Evolutionary conservation across 2,888 invertebrate species (phyloP).

Genomic region (Aplocera efformata): DNA sequence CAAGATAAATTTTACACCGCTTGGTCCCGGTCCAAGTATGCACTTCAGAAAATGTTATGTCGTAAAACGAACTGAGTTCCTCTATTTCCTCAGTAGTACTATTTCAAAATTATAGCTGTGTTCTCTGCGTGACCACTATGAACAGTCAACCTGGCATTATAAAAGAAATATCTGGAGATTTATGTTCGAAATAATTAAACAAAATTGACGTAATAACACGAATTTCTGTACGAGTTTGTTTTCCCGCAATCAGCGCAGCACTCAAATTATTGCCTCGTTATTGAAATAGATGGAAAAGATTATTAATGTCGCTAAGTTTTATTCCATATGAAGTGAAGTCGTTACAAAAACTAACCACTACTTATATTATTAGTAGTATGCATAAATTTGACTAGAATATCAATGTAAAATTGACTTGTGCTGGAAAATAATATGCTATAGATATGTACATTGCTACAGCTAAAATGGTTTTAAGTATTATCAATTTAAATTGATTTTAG

Average conservation of each 20-base stretch:
- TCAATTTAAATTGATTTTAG: no score
- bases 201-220: constrained; percentile 45
- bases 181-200: constrained; percentile 65
- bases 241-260: constrained; percentile 28
- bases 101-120: constrained; percentile 45
- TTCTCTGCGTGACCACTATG: constrained; percentile 55
- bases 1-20: no score
- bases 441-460: no score
- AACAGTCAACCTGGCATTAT: constrained; percentile 60
- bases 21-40: background rate
- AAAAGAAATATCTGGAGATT: constrained; percentile 65
- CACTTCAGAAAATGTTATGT: constrained; percentile 10
- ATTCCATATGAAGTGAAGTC: constrained; percentile 8
- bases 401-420: no score
- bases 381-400: no score
- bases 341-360: background rate
- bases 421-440: no score
- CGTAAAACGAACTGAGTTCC: constrained; percentile 17
- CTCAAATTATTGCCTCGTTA: constrained; percentile 26
- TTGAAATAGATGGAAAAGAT: constrained; percentile 25
- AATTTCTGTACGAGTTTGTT: constrained; percentile 43
- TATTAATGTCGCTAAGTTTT: constrained; percentile 16
- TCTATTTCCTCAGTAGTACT: constrained; percentile 45
- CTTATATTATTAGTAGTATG: no score
- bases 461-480: no score